Base-by-base conservation (phyloP, 2,113 vertebrate genomes). In the Paradoxurus hermaphroditus region DNA sequence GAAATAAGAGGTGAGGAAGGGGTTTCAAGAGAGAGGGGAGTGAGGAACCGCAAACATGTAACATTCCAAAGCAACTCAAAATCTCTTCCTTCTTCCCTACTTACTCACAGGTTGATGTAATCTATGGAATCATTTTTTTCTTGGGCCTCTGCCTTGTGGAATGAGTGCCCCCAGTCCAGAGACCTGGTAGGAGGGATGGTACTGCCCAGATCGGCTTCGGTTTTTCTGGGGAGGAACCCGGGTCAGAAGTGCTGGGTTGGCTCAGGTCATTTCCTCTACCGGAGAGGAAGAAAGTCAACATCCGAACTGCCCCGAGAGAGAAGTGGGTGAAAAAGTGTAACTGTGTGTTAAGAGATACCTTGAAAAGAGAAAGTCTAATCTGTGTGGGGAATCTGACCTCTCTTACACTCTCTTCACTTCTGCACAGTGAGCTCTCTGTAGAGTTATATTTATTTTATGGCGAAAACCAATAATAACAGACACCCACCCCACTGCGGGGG, bases 331-430 rank as follows among this genome's bases (percentile, higher is more conserved):
- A 81, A 56, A 73, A 39, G 46, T 34, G 72, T 70, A 39, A 31
- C 59, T 14, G 4, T 41, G 27, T 59, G 7, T 41, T 90, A 34
- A 31, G 2, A 86, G 68, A 27, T n/a, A 83, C 19, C 49, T 92
- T 87, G 62, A 90, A 95, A 89, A 77, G 70, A 85, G 5, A 88
- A 59, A 68, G 36, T 72, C 27, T 67, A 59, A 70, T 23, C 53
- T 67, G 90, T 62, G 65, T 70, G 78, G 91, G 41, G 51, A 92
- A 84, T 75, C 53, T 95, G 75, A 91, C 44, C n/a, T 96, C 51
- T 75, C n/a, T 63, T 75, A 18, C 1, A 9, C 15, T 36, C 8
- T 84, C 34, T 94, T 87, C 39, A 77, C 2, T 59, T 97, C 72
- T 83, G 70, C 84, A 78, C 79, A 88, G 81, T 77, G 49, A 77